Evolutionary conservation across 2,797 vertebrate genomes (phyloP).

Genomic region (Enteromius afrohamiltoni): DNA sequence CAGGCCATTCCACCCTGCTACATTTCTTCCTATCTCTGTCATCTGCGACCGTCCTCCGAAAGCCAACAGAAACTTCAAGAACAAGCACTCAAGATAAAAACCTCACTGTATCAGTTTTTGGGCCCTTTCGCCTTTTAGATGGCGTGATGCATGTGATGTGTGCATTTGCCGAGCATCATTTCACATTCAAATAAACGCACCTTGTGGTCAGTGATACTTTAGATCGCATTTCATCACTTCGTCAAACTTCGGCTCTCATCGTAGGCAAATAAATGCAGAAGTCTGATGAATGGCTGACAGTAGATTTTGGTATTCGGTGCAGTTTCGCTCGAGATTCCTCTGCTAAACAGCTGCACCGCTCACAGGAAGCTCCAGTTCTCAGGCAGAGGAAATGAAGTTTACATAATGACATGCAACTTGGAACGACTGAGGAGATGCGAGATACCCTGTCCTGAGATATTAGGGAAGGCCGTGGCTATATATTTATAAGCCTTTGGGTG

Average conservation of each 20-base stretch:
- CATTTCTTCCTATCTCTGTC: slow-evolving; percentile 51
- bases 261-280: not conserved
- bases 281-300: slow-evolving; percentile 11
- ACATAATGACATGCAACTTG: not conserved
- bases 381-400: slow-evolving; percentile 27
- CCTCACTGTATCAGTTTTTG: not conserved
- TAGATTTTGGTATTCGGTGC: not conserved
- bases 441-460: not conserved
- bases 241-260: not conserved
- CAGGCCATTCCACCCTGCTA: slow-evolving; percentile 6
- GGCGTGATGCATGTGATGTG: not conserved
- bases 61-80: slow-evolving; percentile 10
- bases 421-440: not conserved
- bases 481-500: not conserved
- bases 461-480: not conserved
- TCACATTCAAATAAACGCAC: slow-evolving; percentile 7
- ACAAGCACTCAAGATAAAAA: not conserved
- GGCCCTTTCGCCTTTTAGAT: not conserved
- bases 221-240: slow-evolving; percentile 13
- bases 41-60: slow-evolving; percentile 25
- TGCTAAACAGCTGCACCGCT: slow-evolving; percentile 8
- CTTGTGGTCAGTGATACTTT: not conserved
- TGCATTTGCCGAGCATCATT: not conserved
- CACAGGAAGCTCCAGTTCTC: slow-evolving; percentile 19
- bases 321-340: slow-evolving; percentile 46